Conservation (phyloP, 2,888 invertebrate species). For the Tenthredo amoena region DNA sequence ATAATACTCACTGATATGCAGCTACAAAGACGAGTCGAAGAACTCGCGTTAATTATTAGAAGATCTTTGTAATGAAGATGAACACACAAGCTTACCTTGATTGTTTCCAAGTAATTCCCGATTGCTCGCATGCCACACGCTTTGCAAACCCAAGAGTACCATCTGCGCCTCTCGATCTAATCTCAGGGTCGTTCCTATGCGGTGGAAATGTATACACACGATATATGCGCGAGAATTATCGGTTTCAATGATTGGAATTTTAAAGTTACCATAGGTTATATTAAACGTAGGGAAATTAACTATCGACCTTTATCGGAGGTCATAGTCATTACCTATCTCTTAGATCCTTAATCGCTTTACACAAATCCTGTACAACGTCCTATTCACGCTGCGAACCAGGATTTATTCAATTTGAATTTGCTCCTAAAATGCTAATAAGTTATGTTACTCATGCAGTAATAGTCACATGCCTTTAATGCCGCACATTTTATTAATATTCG, state of each 20-base stretch:
- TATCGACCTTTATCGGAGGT: slow-evolving; percentile 36
- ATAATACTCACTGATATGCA: slow-evolving; percentile 2
- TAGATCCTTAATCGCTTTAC: background rate
- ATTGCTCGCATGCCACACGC: slow-evolving; percentile 12
- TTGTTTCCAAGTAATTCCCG: slow-evolving; percentile 41
- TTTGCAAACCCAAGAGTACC: slow-evolving; percentile 1
- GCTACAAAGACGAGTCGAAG: slow-evolving; percentile 15
- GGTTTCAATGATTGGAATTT: slow-evolving; percentile 23
- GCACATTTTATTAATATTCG: background rate
- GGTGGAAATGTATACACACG: background rate
- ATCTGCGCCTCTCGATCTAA: slow-evolving; percentile 10
- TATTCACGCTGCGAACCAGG: background rate
- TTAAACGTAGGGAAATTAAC: slow-evolving; percentile 1
- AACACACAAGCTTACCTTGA: slow-evolving; percentile 11
- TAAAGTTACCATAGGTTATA: background rate
- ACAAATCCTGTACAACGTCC: slow-evolving; percentile 29
- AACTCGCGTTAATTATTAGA: slow-evolving; percentile 36
- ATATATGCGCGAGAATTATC: slow-evolving; percentile 32
- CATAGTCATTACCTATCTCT: background rate
- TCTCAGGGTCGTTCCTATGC: slow-evolving; percentile 38
- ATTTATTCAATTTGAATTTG: slow-evolving; percentile 11
- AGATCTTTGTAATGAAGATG: slow-evolving; percentile 22
- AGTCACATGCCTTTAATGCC: background rate
- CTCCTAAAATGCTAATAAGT: background rate
- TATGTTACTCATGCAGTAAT: background rate